Evolutionary conservation across 2,888 invertebrate species (phyloP).

Genomic region (Timema cristinae): DNA sequence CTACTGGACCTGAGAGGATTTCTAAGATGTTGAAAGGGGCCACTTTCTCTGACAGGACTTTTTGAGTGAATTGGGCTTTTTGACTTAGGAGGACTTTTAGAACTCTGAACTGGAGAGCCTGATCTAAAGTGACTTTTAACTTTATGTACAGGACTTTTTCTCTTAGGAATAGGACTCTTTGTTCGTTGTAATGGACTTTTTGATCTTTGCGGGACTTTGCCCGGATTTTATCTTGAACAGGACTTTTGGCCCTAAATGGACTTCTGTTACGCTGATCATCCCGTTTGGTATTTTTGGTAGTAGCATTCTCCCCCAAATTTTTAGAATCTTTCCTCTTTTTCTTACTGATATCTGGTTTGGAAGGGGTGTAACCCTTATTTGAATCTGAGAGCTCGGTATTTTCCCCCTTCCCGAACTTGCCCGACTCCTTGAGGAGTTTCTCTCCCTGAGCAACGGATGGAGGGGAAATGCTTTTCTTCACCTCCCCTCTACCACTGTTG

Average conservation of each 20-base stretch:
- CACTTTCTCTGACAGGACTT: background rate
- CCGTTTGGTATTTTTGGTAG: background rate
- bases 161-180: background rate
- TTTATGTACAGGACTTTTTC: background rate
- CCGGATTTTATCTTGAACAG: background rate
- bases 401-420: background rate
- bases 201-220: background rate
- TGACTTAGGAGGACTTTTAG: background rate
- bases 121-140: background rate
- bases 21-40: background rate
- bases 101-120: background rate
- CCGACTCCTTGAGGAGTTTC: no score
- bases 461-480: background rate
- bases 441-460: background rate
- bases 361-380: constrained; percentile 10
- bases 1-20: background rate
- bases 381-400: background rate
- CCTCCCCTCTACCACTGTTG: constrained; percentile 27
- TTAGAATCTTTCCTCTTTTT: constrained; percentile 7
- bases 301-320: background rate
- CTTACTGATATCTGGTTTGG: background rate
- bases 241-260: constrained; percentile 7
- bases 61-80: background rate
- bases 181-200: background rate
- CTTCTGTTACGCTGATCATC: background rate